Conservation (phyloP, 2,113 vertebrate species). For the Ailurus styani region DNA sequence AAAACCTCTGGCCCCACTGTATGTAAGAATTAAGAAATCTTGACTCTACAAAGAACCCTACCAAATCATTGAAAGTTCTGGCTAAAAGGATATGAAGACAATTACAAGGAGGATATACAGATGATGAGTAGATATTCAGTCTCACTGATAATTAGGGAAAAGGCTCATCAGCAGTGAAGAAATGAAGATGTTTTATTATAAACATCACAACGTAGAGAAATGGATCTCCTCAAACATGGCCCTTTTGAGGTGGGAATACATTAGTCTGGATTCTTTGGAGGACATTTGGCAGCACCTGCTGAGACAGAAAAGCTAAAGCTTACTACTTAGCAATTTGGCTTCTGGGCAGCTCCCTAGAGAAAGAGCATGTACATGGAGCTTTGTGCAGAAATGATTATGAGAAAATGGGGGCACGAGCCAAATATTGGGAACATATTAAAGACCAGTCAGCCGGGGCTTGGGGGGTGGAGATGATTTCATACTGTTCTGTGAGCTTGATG, state of each 20-base stretch:
- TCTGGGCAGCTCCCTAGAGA: neutral
- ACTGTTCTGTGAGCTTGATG: neutral
- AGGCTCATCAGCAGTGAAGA: neutral
- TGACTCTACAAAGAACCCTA: neutral
- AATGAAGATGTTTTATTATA: neutral
- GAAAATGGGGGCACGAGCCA: neutral
- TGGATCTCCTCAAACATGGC: neutral
- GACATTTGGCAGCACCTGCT: neutral
- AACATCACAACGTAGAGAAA: neutral
- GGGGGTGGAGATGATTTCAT: neutral
- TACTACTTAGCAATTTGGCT: neutral
- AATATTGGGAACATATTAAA: neutral
- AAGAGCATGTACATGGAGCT: neutral
- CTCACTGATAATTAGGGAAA: neutral
- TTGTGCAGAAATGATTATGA: neutral
- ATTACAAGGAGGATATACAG: neutral
- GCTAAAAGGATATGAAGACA: neutral
- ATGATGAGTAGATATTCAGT: neutral
- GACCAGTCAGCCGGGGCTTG: neutral
- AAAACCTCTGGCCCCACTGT: neutral
- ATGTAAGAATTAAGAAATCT: conserved; percentile 8
- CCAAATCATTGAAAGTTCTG: neutral
- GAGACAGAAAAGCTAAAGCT: neutral
- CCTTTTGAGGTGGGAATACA: neutral
- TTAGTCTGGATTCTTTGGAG: neutral